Base-by-base conservation (phyloP, 2,888 invertebrate genomes). In the Thymelicus acteon region DNA sequence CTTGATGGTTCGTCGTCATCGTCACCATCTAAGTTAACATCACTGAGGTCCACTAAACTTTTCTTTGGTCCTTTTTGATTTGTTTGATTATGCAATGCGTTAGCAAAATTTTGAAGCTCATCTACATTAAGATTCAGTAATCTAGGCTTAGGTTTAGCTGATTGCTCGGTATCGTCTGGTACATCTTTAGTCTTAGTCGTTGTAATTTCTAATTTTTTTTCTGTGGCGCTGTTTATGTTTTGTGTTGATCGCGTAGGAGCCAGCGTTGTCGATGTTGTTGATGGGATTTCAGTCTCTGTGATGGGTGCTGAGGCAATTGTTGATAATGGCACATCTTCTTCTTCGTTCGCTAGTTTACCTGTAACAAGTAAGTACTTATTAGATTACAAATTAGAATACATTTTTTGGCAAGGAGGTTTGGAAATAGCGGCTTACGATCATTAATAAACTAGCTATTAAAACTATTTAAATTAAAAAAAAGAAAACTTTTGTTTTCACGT, bases 21-120 rank as follows among this genome's bases (percentile, higher is more conserved):
- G 73, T 95, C 89, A 52, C 76, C 95, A 77, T 96, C 96, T 93
- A 97, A 95, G 78, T 95, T 97, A 24, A 97, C 96, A 85, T 97
- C 96, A 83, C 97, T 97, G n/a, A 97, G 90, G 85, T 97, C 97
- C 49, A 93, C 86, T 54, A 93, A 75, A 65, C 76, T 77, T 76
- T 90, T 93, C 74, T 85, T 89, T 58, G 80, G 74, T 63, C 72
- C 76, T 74, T 82, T 84, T n/a, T 79, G 68, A 49, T 79, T 77
- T 2, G 86, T 85, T 73, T 90, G 87, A 81, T 93, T 93, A 60
- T 93, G 93, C 66, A 92, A 75, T 3, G 88, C 87, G 61, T 90
- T 89, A 0, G 93, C 93, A 65, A 93, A 91, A 48, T 88, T 90
- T 78, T 91, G 91, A 44, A 93, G 77, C 60, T 93, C 93, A 63